Conservation (phyloP, 2,797 vertebrate species). For the Buceros bicornis region DNA sequence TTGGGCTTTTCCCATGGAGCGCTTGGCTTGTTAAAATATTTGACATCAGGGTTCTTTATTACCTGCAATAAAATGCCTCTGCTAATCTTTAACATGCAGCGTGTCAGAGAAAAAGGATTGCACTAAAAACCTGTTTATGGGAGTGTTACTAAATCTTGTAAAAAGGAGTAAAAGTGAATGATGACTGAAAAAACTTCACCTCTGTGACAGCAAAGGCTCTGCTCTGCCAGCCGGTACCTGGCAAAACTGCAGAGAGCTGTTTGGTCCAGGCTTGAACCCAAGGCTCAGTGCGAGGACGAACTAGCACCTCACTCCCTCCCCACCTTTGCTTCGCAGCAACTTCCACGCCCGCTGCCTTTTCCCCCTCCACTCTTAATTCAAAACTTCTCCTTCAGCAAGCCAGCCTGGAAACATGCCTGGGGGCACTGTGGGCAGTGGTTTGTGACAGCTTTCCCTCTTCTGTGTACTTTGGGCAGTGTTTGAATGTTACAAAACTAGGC, state of each 20-base stretch:
- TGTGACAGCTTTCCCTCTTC: background rate
- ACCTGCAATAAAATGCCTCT: constrained; percentile 62
- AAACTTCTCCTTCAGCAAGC: background rate
- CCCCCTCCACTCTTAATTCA: background rate
- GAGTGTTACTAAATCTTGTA: constrained; percentile 32
- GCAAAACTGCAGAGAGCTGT: background rate
- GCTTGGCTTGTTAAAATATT: constrained; percentile 50
- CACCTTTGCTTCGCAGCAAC: background rate
- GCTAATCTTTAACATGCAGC: constrained; percentile 66
- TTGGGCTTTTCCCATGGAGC: constrained; percentile 44
- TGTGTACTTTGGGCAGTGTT: background rate
- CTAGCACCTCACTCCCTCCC: background rate
- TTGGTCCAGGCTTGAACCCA: background rate
- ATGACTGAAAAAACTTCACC: background rate
- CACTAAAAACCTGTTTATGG: constrained; percentile 60
- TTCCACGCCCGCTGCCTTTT: background rate
- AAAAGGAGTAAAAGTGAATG: constrained; percentile 52
- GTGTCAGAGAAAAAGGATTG: constrained; percentile 49
- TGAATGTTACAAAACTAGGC: background rate
- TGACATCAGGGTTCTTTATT: constrained; percentile 56
- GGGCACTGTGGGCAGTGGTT: background rate
- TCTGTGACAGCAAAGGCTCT: background rate
- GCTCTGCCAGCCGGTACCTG: background rate
- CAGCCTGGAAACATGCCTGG: background rate
- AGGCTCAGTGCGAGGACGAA: background rate